phyloP scores from a whole-genome alignment of 2,888 invertebrate species.

The Cheilosia impressa region DNA sequence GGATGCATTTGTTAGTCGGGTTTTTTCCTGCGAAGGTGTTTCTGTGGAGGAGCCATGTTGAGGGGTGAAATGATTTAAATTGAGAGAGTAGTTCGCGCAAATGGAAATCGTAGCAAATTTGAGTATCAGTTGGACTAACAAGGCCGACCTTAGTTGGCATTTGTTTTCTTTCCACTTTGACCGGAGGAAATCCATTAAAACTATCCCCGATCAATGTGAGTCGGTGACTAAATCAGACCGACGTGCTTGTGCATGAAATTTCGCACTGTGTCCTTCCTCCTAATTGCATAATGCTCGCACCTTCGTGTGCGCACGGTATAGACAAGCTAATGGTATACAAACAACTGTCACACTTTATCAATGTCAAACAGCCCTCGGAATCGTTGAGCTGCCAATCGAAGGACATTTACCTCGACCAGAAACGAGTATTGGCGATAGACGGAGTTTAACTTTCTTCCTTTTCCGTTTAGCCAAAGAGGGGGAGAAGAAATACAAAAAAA shows the following conservation, averaged over 20 bases:
- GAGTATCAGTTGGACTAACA: too few relatives aligned
- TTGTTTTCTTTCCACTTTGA: neutral
- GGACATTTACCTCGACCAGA: constrained; percentile 28
- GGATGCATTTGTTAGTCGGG: neutral
- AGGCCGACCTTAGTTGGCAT: too few relatives aligned
- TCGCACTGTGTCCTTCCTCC: neutral
- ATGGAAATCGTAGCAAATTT: too few relatives aligned
- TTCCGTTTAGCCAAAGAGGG: constrained; percentile 2
- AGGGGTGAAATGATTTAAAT: neutral
- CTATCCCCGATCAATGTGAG: constrained; percentile 11
- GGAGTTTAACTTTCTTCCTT: constrained; percentile 8
- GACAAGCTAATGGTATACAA: constrained; percentile 48
- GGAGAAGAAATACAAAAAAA: neutral
- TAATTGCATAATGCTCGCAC: constrained; percentile 39
- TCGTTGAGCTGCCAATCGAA: constrained; percentile 36
- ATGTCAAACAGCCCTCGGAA: constrained; percentile 30
- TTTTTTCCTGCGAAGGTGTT: neutral
- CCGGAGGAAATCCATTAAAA: neutral
- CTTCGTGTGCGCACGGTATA: neutral
- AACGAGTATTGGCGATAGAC: neutral
- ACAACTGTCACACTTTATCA: constrained; percentile 55
- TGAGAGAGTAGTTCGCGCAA: too few relatives aligned
- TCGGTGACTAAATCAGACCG: neutral
- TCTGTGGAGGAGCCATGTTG: neutral
- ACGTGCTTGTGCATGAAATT: constrained; percentile 3